These are phyloP conservation scores for Saturnia japonica DNA, from an alignment of 2,888 invertebrate species.

Conservation along the genomic window DNA sequence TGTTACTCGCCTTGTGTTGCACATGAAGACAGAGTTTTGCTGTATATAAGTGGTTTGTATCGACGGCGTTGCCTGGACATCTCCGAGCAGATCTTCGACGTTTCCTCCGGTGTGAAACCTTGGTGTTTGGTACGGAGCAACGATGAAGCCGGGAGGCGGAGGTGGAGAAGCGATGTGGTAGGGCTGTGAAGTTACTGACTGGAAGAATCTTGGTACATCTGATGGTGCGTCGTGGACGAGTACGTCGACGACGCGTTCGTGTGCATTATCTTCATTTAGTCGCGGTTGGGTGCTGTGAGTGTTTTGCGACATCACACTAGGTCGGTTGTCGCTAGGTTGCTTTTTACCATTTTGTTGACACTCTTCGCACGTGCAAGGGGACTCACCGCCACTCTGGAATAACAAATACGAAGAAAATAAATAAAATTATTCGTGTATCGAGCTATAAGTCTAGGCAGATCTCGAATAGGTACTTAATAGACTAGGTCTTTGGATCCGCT, in stretches of 20 bases:
- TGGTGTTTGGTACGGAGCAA: conserved; percentile 66
- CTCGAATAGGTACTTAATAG: background rate
- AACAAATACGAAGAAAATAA: background rate
- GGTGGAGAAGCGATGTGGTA: conserved; percentile 61
- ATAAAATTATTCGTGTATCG: background rate
- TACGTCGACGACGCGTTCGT: conserved; percentile 70
- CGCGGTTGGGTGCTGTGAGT: conserved; percentile 44
- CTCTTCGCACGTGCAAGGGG: conserved; percentile 74
- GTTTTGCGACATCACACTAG: conserved; percentile 37
- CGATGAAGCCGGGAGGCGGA: conserved; percentile 71
- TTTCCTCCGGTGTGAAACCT: conserved; percentile 83
- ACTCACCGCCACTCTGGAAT: conserved; percentile 71
- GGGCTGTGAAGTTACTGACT: conserved; percentile 69
- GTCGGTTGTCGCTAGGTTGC: conserved; percentile 44
- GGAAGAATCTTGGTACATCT: conserved; percentile 69
- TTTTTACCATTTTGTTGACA: conserved; percentile 58
- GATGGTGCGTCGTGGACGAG: conserved; percentile 72
- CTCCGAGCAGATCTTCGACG: conserved; percentile 85
- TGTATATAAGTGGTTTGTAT: conserved; percentile 75
- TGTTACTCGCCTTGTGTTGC: conserved; percentile 69
- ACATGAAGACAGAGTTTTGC: conserved; percentile 78
- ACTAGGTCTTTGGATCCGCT: background rate
- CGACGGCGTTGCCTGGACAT: conserved; percentile 81
- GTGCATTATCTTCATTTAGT: conserved; percentile 58
- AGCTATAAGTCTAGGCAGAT: background rate